A percentile compares a stretch with the other conserved stretches of the same genome.
Evolutionary conservation across 2,888 invertebrate species (phyloP).

Genomic region (Agrenia bidenticulata): DNA sequence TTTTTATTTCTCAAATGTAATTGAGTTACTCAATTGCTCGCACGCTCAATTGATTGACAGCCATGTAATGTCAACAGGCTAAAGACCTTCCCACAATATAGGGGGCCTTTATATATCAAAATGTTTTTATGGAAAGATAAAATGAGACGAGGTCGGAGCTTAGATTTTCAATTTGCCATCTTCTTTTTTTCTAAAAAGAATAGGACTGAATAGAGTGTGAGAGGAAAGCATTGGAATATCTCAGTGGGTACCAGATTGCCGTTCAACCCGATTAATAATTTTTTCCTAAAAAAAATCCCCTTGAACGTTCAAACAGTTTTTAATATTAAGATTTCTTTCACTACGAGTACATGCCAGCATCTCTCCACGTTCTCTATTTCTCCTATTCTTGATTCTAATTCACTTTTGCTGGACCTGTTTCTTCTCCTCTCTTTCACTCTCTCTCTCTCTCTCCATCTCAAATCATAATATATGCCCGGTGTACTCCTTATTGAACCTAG

Average conservation of each 20-base stretch:
- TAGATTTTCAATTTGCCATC: slow-evolving; percentile 44
- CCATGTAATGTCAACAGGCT: no score
- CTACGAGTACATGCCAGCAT: slow-evolving; percentile 21
- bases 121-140: neutral
- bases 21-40: no score
- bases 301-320: slow-evolving; percentile 40
- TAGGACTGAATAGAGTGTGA: slow-evolving; percentile 28
- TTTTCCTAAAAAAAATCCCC: slow-evolving; percentile 29
- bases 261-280: slow-evolving; percentile 48
- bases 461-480: no score
- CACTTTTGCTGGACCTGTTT: slow-evolving; percentile 9
- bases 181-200: slow-evolving; percentile 20
- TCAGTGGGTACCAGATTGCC: slow-evolving; percentile 37
- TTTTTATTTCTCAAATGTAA: no score
- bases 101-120: no score
- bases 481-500: no score
- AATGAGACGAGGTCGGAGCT: neutral
- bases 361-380: slow-evolving; percentile 4
- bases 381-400: slow-evolving; percentile 12
- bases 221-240: slow-evolving; percentile 17
- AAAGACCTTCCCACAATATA: no score
- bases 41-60: no score
- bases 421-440: no score
- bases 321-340: slow-evolving; percentile 43
- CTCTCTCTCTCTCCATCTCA: no score